Evolutionary conservation across 2,797 vertebrate species (phyloP).

Genomic region (Orientallactaga sibirica): DNA sequence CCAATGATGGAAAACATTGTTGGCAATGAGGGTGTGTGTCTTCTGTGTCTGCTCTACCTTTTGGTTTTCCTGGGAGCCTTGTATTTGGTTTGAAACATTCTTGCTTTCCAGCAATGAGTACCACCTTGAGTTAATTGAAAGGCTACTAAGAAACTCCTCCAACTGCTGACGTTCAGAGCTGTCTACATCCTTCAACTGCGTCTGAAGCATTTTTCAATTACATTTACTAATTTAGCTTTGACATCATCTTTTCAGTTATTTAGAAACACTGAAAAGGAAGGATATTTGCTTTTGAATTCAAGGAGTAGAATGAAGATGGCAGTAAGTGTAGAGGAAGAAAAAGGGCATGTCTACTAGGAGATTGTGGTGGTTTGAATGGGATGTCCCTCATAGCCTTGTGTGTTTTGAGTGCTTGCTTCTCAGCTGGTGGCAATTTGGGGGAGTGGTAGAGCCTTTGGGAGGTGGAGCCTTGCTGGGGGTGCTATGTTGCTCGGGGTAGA

Average conservation of each 20-base stretch:
- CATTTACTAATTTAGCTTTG: conserved; percentile 36
- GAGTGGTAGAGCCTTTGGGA: no score
- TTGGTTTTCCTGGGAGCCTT: not conserved
- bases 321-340: not conserved
- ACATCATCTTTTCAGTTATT: conserved; percentile 22
- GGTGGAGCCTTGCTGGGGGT: no score
- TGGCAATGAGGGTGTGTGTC: not conserved
- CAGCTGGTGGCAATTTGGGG: no score
- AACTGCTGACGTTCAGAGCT: not conserved
- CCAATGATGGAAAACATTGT: not conserved
- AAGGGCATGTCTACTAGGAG: not conserved
- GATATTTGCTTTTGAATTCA: conserved; percentile 51
- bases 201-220: not conserved
- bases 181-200: not conserved
- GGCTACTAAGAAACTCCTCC: not conserved
- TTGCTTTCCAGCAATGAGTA: not conserved
- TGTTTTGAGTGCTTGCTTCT: no score
- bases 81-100: not conserved
- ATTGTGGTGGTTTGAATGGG: no score
- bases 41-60: not conserved
- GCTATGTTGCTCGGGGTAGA: no score
- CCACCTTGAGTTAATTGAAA: not conserved
- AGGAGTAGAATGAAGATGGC: conserved; percentile 40
- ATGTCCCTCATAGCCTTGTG: no score
- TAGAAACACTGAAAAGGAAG: conserved; percentile 24